These are phyloP conservation scores for Diglossa cyanea DNA, from an alignment of 2,797 vertebrate species.

Conservation along the genomic window DNA sequence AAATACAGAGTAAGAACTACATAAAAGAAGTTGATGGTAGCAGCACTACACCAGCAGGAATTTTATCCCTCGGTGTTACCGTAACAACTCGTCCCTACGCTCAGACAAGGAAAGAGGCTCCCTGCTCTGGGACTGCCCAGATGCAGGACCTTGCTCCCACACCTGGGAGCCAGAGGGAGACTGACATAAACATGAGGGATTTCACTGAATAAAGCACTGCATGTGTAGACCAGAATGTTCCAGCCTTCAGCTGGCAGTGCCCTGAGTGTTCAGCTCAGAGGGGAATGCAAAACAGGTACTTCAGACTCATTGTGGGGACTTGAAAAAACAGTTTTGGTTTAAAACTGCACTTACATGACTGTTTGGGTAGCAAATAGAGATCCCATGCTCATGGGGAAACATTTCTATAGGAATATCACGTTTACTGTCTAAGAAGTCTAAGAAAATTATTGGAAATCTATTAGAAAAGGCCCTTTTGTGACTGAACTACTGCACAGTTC, in stretches of 20 bases:
- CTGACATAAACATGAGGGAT: neutral
- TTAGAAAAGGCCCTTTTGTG: neutral
- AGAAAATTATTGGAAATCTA: neutral
- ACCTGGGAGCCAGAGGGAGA: neutral
- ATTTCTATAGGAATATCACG: neutral
- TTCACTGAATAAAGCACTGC: neutral
- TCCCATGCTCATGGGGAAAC: neutral
- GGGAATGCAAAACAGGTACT: neutral
- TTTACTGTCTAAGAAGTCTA: neutral
- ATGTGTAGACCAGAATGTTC: neutral
- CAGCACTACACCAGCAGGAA: neutral
- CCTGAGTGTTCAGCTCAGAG: neutral
- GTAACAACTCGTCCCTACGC: neutral
- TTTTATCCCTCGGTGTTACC: neutral
- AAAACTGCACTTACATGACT: neutral
- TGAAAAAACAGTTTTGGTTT: neutral
- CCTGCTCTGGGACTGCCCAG: neutral
- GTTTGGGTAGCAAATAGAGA: neutral
- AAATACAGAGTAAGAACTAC: neutral
- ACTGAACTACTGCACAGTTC: neutral
- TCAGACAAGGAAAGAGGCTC: neutral
- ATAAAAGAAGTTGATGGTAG: rapidly evolving
- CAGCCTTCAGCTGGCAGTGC: neutral
- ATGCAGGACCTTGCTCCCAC: neutral
- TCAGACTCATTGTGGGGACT: neutral